phyloP scores from a whole-genome alignment of 2,888 invertebrate species.

The Polylopha cassiicola region DNA sequence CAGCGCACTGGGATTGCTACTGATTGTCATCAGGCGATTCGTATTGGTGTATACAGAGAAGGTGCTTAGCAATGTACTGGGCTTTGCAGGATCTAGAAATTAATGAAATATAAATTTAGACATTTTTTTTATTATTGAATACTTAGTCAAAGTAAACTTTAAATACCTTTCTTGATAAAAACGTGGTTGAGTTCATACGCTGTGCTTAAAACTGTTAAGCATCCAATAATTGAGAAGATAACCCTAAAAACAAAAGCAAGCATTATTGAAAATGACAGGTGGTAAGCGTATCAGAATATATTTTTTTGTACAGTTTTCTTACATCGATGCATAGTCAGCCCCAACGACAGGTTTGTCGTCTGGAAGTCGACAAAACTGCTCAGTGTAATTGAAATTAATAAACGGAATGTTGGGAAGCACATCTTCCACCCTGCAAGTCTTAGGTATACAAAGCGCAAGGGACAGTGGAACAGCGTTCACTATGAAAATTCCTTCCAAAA shows the following conservation, averaged over 20 bases:
- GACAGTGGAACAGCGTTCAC: conserved; percentile 5
- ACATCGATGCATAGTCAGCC: conserved; percentile 20
- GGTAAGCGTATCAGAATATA: too few species aligned
- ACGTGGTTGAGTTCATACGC: conserved; percentile 9
- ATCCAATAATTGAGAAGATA: conserved; percentile 12
- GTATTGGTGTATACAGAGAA: conserved; percentile 20
- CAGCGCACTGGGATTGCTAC: conserved; percentile 5
- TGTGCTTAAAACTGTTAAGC: conserved; percentile 6
- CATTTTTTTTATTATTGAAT: too few species aligned
- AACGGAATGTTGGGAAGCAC: background rate
- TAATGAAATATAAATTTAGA: background rate
- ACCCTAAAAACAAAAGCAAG: conserved; percentile 12
- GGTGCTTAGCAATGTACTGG: conserved; percentile 8
- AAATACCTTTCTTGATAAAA: conserved; percentile 11
- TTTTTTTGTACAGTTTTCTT: too few species aligned
- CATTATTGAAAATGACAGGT: too few species aligned
- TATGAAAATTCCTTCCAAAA: background rate
- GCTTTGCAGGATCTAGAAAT: conserved; percentile 10
- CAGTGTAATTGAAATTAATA: conserved; percentile 1
- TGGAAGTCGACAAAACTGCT: conserved; percentile 15
- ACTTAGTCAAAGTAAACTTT: too few species aligned
- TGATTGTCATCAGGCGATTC: conserved; percentile 12
- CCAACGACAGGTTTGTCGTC: conserved; percentile 15
- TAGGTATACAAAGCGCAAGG: conserved; percentile 20
- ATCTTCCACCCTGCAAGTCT: conserved; percentile 10